Evolutionary conservation across 53 echinoderm and acorn worm genomes (phyloP), one percentile per base, ranked within the genome.

Genomic region (Echinometra lucunter): DNA sequence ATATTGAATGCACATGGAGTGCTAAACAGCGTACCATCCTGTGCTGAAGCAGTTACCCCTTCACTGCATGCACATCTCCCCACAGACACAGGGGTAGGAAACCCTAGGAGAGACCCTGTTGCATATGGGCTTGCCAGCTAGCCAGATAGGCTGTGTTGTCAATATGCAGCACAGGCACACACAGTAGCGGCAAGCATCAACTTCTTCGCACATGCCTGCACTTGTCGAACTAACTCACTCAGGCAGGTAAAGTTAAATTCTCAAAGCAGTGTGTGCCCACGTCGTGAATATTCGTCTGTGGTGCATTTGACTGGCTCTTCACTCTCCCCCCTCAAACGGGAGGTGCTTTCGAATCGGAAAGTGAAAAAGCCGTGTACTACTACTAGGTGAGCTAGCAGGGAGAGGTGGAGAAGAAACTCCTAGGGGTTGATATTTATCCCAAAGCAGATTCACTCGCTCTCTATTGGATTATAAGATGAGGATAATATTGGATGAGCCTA

Each of bases 51-150:
- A 72, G 10, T 35, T 72, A 72, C 72, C 34, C 35, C 72, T 72
- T 78, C 42, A 78, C 42, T 78, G 78, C 78, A 18, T 85, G 85
- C n/a, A 45, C 85, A 85, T 45, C 85, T 85, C 85, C 85, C 85
- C 85, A 47, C 12, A 85, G 85, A 47, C 85, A n/a, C 9, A 10
- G 85, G 85, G 85, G 45, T 47, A 49, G 8, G 85, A 85, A 85
- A n/a, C 85, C 85, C 85, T 85, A 85, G 85, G 85, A 85, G 49
- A 25, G 81, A 28, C 85, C 85, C 85, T 85, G 85, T 85, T 85
- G 85, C 53, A 85, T 49, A 12, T n/a, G 49, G 49, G n/a, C 85
- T 49, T 6, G n/a, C 49, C 19, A 42, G n/a, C n/a, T n/a, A n/a
- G n/a, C n/a, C n/a, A n/a, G n/a, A n/a, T n/a, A n/a, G 32, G 2